Evolutionary conservation across 2,797 vertebrate genomes (phyloP), one percentile per base, ranked within the genome.

Genomic region (Serranus cabrilla): DNA sequence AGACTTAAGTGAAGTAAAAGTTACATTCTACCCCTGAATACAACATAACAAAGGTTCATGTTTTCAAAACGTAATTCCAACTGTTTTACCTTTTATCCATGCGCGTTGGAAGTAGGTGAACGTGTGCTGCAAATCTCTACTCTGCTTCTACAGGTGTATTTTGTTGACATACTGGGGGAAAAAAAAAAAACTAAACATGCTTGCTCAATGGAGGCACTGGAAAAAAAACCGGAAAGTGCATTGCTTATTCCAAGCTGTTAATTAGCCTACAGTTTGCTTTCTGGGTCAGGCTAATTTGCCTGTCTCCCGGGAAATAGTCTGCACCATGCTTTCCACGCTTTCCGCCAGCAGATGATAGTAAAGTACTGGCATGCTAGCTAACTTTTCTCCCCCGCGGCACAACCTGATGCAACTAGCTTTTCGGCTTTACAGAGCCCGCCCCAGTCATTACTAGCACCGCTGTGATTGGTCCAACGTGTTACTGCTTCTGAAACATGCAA

Each of bases 341-440:
- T 58, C 37, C 42, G 11, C 78, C 80, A 70, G 76, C 5, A 83
- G 81, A 69, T 86, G 82, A 12, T 40, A 43, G 40, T 37, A 74
- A 8, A 45, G 45, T 0, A 7, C 59, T 11, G 2, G 0, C 7
- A 5, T 4, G 4, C 11, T 12, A 1, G 0, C 1, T 17, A 43
- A 51, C 57, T 11, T 67, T 21, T 54, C 37, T 13, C 11, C 54
- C 40, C 52, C 5, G 0, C 10, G 43, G 61, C 61, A 25, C 2
- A 61, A 77, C 47, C 75, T 89, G 84, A 87, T 62, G 83, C 74
- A 90, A 92, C 78, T 56, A 39, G 43, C 3, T 76, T 40, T 16
- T 14, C n/a, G 2, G 18, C 20, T 65, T 68, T 20, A 42, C 16
- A 63, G 1, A 43, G 0, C 72, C 84, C 81, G 49, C 69, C 90